Percentiles rank a stretch among this genome's conserved stretches.
Evolutionary conservation across 2,888 invertebrate species (phyloP).

Genomic region (Spodoptera exigua): DNA sequence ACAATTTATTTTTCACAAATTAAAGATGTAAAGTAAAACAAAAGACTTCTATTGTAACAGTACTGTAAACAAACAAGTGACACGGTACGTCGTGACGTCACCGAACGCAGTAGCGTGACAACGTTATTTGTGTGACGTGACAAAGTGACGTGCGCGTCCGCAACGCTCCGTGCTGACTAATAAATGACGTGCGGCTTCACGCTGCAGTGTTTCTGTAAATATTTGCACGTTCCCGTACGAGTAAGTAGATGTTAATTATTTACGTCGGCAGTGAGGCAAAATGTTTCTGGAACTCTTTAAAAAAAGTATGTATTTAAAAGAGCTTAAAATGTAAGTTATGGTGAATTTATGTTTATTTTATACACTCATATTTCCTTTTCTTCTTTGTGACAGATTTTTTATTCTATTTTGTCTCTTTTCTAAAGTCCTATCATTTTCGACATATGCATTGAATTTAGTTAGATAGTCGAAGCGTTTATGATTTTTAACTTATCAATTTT

Average conservation of each 20-base stretch:
- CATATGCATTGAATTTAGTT: too few relatives aligned
- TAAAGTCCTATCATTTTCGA: too few relatives aligned
- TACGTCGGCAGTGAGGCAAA: conserved; percentile 7
- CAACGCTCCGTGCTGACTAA: conserved; percentile 17
- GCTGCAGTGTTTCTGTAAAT: conserved; percentile 42
- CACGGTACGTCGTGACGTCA: conserved; percentile 18
- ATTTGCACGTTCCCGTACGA: conserved; percentile 28
- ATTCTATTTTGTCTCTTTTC: too few relatives aligned
- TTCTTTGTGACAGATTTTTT: too few relatives aligned
- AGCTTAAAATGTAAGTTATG: too few relatives aligned
- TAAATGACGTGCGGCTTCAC: conserved; percentile 47
- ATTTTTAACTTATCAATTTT: too few relatives aligned
- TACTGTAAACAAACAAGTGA: conserved; percentile 23
- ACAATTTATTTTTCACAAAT: too few relatives aligned
- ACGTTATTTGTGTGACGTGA: conserved; percentile 59
- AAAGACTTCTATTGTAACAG: not conserved
- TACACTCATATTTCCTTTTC: too few relatives aligned
- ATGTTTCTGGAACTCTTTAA: too few relatives aligned
- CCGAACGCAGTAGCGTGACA: conserved; percentile 47
- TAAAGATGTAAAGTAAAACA: not conserved
- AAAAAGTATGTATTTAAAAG: too few relatives aligned
- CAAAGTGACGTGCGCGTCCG: conserved; percentile 50
- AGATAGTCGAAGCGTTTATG: too few relatives aligned
- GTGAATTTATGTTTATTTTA: too few relatives aligned
- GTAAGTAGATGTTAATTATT: conserved; percentile 16